Base-by-base conservation (phyloP, 2,113 vertebrate genomes). In the Meleagris gallopavo region DNA sequence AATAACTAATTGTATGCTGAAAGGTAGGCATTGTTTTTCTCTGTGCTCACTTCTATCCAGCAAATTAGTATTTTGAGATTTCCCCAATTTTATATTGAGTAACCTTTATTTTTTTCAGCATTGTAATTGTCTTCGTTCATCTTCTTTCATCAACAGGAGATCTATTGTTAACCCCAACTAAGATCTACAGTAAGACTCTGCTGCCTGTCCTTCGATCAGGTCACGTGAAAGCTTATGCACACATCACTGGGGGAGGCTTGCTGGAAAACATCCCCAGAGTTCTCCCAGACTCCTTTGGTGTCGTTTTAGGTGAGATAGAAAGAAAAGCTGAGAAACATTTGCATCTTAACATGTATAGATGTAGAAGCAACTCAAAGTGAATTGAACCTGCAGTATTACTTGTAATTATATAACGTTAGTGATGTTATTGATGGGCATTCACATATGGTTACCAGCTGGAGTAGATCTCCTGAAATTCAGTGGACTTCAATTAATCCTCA, bases 181-280 rank as follows among this genome's bases (percentile, higher is more conserved):
- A 98, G 96, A 98, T 99, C 94, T 99, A 99, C 97, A 98, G 98
- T 82, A 98, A 97, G 25, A 96, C 97, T 22, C 98, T 99, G 57
- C 93, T 99, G 96, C 98, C 99, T 0, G 58, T 98, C 86, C 97
- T 99, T 45, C 98, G 96, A 83, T 98, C 98, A 8, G 98, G 99
- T n/a, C 96, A 86, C 0, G 98, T 99, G 76, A 99, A 98, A 85
- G 99, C 99, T 57, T 99, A 98, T 19, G 99, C 99, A 34, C 99
- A 99, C 97, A 99, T 99, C 97, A 99, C 99, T 12, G 99, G 99
- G 27, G 99, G 99, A 1, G 99, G 99, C 9, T 97, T 99, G 12
- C 94, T 99, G 96, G 99, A 99, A 96, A 99, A 99, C 96, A 99
- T 99, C 55, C 99, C 99, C 15, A 97, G 99, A 34, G 98, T 99